Evolutionary conservation across 2,113 vertebrate genomes (phyloP).

Genomic region (Corythornis vintsioides): DNA sequence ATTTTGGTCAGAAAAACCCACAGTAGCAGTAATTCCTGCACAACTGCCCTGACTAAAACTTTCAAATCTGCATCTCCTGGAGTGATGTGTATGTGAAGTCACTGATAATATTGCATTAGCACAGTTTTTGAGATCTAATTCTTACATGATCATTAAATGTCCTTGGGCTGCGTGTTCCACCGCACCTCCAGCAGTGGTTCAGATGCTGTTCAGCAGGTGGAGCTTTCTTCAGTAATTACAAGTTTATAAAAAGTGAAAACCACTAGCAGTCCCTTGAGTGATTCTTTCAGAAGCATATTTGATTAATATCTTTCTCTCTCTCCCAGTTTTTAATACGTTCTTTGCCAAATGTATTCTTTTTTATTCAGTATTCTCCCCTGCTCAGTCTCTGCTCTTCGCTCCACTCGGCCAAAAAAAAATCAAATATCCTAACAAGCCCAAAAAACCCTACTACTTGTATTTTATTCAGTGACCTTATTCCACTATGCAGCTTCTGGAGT

Average conservation of each 20-base stretch:
- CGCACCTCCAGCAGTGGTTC: neutral
- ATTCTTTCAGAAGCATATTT: neutral
- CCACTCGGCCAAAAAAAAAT: conserved; percentile 1
- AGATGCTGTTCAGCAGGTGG: neutral
- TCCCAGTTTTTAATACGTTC: conserved; percentile 22
- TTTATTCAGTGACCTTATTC: conserved; percentile 66
- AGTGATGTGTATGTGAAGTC: neutral
- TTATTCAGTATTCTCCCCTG: neutral
- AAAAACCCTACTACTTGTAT: conserved; percentile 38
- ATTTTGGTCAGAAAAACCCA: neutral
- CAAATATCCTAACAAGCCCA: neutral
- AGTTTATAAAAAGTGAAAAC: conserved; percentile 35
- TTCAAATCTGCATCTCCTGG: neutral
- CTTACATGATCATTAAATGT: conserved; percentile 16
- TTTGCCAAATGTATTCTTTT: conserved; percentile 40
- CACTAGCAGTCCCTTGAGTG: neutral
- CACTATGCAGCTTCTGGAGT: conserved; percentile 12
- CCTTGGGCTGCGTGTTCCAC: neutral
- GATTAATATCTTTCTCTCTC: neutral
- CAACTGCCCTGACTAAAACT: neutral
- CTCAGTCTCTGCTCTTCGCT: conserved; percentile 19
- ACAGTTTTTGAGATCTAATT: neutral
- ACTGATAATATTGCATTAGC: neutral
- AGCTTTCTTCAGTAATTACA: neutral
- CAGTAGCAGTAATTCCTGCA: neutral